Evolutionary conservation across 2,797 vertebrate species (phyloP).

Genomic region (Oreochromis mossambicus): DNA sequence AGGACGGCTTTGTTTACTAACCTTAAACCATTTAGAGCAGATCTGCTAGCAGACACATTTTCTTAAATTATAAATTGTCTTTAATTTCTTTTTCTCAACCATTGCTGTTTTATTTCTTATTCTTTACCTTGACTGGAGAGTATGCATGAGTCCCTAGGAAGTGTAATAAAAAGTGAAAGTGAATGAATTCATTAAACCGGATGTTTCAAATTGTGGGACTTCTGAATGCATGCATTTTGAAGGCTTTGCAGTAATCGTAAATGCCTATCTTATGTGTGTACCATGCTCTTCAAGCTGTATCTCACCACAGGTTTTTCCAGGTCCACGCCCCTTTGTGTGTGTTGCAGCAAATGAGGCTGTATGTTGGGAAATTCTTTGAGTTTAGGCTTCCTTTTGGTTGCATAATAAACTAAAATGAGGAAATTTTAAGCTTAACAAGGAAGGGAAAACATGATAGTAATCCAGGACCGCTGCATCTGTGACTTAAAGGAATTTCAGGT

Average conservation of each 20-base stretch:
- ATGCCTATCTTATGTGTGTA: constrained; percentile 3
- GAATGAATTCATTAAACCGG: neutral
- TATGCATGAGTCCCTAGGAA: neutral
- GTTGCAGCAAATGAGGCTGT: neutral
- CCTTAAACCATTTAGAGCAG: neutral
- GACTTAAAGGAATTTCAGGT: neutral
- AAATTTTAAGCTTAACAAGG: neutral
- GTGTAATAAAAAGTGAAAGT: neutral
- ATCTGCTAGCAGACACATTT: neutral
- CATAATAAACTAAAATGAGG: neutral
- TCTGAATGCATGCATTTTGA: neutral
- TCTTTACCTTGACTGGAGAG: neutral
- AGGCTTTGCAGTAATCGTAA: neutral
- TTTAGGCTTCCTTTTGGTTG: neutral
- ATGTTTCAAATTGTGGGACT: neutral
- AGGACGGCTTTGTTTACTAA: neutral
- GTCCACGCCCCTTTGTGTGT: constrained; percentile 12
- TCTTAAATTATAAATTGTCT: neutral
- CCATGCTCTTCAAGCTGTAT: neutral
- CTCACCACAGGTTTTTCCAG: neutral
- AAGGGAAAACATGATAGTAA: neutral
- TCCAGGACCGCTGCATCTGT: neutral
- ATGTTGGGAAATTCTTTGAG: neutral
- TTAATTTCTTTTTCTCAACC: neutral
- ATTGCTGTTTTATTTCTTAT: neutral